phyloP scores from a whole-genome alignment of 2,797 vertebrate species.

The Glossophaga mutica region DNA sequence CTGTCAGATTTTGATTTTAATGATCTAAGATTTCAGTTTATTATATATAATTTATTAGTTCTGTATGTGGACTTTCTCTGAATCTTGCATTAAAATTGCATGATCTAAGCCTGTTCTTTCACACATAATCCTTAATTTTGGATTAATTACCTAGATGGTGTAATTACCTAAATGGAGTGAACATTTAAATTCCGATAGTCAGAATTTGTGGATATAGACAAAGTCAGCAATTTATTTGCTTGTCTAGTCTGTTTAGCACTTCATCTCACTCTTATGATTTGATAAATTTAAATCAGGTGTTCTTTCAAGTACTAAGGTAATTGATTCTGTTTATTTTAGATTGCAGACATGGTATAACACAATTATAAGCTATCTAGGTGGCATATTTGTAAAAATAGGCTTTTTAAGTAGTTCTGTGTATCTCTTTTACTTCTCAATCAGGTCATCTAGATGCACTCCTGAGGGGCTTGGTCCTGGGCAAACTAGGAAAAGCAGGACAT shows the following conservation, averaged over 20 bases:
- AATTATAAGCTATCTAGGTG: background rate
- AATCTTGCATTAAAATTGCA: background rate
- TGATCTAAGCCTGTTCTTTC: background rate
- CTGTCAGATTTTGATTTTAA: background rate
- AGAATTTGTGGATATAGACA: background rate
- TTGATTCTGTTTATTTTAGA: slow-evolving; percentile 28
- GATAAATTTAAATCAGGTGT: slow-evolving; percentile 10
- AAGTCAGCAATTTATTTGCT: slow-evolving; percentile 4
- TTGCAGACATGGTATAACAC: background rate
- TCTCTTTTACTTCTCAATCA: slow-evolving; percentile 62
- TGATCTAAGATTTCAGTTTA: slow-evolving; percentile 28
- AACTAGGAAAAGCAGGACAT: slow-evolving; percentile 96
- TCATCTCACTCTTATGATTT: slow-evolving; percentile 11
- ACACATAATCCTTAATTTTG: background rate
- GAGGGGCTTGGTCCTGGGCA: slow-evolving; percentile 94
- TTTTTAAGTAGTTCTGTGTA: background rate
- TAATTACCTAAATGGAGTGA: background rate
- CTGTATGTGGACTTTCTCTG: background rate
- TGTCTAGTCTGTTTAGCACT: background rate
- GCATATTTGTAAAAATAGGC: background rate
- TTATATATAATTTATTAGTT: background rate
- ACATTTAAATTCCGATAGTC: background rate
- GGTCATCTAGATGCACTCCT: slow-evolving; percentile 96
- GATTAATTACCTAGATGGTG: background rate
- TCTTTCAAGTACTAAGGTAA: background rate